These are phyloP conservation scores for Taxidea taxus DNA, from an alignment of 2,113 vertebrate genomes.

Conservation along the genomic window DNA sequence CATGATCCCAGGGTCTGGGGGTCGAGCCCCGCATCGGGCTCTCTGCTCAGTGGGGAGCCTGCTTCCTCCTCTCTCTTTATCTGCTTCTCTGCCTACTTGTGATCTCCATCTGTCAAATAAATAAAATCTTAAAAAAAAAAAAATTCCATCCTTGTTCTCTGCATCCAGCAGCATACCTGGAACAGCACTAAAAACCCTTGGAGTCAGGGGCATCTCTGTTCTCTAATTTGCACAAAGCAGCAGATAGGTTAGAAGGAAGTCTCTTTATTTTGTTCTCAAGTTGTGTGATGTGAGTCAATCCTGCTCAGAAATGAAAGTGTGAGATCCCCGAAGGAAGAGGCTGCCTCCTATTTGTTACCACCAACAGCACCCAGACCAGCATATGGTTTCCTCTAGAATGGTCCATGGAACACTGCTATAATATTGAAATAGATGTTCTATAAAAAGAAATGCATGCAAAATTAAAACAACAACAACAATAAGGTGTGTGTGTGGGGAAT, in stretches of 20 bases:
- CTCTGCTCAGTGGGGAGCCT: no score
- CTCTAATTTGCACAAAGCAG: background rate
- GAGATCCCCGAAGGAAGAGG: background rate
- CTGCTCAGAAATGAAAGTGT: background rate
- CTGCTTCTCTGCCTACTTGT: no score
- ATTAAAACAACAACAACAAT: background rate
- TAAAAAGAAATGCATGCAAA: background rate
- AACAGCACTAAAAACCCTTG: background rate
- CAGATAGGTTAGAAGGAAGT: background rate
- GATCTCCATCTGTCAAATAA: no score
- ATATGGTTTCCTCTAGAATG: background rate
- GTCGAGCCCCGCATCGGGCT: no score
- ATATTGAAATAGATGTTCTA: background rate
- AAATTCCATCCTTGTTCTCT: background rate
- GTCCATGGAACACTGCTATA: background rate
- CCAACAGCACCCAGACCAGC: background rate
- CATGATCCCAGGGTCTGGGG: no score
- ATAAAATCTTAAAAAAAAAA: no score
- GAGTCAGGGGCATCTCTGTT: background rate
- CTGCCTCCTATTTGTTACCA: background rate
- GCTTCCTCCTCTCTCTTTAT: no score
- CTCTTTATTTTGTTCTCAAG: background rate
- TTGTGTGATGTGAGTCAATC: background rate
- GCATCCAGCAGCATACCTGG: background rate
- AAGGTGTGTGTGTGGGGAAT: rapidly evolving